Conservation (phyloP, 1,140 invertebrate species). For the Caenorhabditis briggsae region DNA sequence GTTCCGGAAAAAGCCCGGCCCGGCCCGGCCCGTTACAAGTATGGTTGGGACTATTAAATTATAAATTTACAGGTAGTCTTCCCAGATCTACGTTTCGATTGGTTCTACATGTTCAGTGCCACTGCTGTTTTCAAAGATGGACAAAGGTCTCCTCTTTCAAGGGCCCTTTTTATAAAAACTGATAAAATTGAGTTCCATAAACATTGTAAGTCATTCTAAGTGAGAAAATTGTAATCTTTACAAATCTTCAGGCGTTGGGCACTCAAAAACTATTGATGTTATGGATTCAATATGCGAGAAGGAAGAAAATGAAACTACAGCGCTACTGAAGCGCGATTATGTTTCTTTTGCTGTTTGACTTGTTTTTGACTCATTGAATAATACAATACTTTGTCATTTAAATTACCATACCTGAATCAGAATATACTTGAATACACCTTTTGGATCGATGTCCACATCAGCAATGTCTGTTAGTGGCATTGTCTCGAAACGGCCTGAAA, state of each 20-base stretch:
- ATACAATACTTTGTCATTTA: not conserved
- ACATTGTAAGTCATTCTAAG: conserved; percentile 68
- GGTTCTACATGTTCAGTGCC: conserved; percentile 76
- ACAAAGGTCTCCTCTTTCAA: conserved; percentile 75
- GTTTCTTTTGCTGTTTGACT: conserved; percentile 49
- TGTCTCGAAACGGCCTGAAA: conserved; percentile 39
- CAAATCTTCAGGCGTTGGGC: conserved; percentile 73
- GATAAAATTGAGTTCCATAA: conserved; percentile 77
- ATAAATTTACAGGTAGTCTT: conserved; percentile 68
- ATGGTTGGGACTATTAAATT: not conserved
- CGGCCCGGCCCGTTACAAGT: too few species aligned
- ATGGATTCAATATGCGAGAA: conserved; percentile 75
- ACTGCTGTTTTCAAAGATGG: conserved; percentile 77
- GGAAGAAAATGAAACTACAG: conserved; percentile 70
- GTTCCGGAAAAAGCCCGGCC: too few species aligned
- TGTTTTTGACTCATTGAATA: not conserved
- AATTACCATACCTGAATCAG: conserved; percentile 83
- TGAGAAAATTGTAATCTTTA: not conserved
- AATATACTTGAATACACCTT: conserved; percentile 90
- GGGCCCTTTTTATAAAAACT: conserved; percentile 76
- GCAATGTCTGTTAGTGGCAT: conserved; percentile 80
- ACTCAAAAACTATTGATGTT: conserved; percentile 76
- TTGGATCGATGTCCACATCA: conserved; percentile 86
- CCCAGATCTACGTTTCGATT: conserved; percentile 77
- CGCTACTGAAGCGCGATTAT: conserved; percentile 73